phyloP scores from a whole-genome alignment of 2,888 invertebrate genomes.

The Sarcophaga variegata region DNA sequence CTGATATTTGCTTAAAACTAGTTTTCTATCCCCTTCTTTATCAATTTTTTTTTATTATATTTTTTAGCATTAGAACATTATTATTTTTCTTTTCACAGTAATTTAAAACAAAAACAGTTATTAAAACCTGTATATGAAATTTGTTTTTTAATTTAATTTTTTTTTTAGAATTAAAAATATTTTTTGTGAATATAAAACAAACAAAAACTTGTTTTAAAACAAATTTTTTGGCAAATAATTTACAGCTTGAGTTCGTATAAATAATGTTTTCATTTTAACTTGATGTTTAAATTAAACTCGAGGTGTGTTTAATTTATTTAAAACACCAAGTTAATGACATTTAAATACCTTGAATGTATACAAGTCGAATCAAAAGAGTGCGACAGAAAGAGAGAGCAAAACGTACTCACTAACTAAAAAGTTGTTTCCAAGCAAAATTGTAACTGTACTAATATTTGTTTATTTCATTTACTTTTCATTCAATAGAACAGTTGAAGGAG shows the following conservation, averaged over 20 bases:
- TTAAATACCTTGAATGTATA: constrained; percentile 32
- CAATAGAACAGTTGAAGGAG: constrained; percentile 54
- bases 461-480: neutral
- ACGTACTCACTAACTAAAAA: constrained; percentile 5
- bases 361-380: neutral
- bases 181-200: neutral
- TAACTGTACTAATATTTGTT: constrained; percentile 10
- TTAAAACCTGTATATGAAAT: constrained; percentile 54
- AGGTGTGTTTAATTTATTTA: neutral
- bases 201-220: constrained; percentile 33
- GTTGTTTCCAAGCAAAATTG: constrained; percentile 26
- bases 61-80: constrained; percentile 40
- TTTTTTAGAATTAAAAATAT: neutral
- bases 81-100: constrained; percentile 31
- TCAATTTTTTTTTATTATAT: neutral
- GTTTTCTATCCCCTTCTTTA: constrained; percentile 24
- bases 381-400: no score
- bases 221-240: constrained; percentile 28
- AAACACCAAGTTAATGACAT: constrained; percentile 56
- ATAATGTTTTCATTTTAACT: neutral
- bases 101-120: constrained; percentile 60
- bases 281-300: constrained; percentile 1
- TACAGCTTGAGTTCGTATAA: neutral
- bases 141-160: constrained; percentile 10
- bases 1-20: constrained; percentile 45